phyloP scores from a whole-genome alignment of 2,888 invertebrate genomes.

The Gastrophysa polygoni region DNA sequence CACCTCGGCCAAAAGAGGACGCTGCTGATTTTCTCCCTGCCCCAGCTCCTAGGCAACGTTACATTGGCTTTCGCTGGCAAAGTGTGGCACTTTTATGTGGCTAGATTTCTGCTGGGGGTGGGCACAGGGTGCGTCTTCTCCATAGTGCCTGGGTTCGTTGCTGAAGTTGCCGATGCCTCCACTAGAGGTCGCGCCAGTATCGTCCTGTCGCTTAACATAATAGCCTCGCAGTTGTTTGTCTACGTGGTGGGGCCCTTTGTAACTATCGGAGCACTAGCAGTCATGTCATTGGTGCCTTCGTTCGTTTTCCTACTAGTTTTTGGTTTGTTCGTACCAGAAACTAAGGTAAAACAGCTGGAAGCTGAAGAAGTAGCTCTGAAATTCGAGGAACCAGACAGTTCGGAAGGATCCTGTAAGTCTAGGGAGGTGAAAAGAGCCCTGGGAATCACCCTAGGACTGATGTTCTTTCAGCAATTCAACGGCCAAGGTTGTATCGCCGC shows the following conservation, averaged over 20 bases:
- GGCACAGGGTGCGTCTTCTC: constrained; percentile 73
- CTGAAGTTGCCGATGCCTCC: constrained; percentile 81
- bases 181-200: constrained; percentile 65
- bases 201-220: constrained; percentile 33
- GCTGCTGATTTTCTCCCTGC: constrained; percentile 66
- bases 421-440: constrained; percentile 46
- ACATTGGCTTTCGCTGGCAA: constrained; percentile 37
- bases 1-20: constrained; percentile 70
- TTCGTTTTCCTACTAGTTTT: constrained; percentile 37
- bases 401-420: constrained; percentile 25
- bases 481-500: constrained; percentile 80
- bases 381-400: constrained; percentile 60
- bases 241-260: constrained; percentile 40
- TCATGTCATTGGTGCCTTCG: constrained; percentile 36
- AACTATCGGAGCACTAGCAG: constrained; percentile 33
- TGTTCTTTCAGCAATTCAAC: constrained; percentile 52
- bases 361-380: constrained; percentile 71
- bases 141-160: constrained; percentile 82
- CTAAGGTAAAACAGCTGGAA: constrained; percentile 57
- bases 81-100: constrained; percentile 56
- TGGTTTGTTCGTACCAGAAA: constrained; percentile 40
- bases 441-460: constrained; percentile 51
- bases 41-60: constrained; percentile 63
- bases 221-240: constrained; percentile 32
- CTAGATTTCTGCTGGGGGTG: constrained; percentile 66